Conservation (phyloP, 2,888 invertebrate genomes). For the Drosophila antonietae region DNA sequence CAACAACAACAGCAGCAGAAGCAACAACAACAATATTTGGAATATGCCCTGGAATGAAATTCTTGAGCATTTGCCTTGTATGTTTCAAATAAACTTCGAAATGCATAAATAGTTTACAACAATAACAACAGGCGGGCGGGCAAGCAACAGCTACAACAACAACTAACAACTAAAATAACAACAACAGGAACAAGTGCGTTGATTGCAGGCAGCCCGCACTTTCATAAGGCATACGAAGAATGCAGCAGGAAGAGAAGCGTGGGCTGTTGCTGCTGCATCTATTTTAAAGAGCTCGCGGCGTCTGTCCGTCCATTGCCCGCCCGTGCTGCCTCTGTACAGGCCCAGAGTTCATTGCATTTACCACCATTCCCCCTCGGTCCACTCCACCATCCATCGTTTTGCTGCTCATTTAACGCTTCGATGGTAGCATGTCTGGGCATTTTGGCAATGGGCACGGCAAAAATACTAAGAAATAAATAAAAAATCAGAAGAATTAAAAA, state of each 20-base stretch:
- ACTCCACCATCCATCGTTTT: not conserved
- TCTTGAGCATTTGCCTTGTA: conserved; percentile 47
- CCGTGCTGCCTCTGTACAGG: conserved; percentile 1
- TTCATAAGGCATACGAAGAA: conserved; percentile 27
- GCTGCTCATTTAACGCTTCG: conserved; percentile 57
- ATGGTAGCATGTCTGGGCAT: conserved; percentile 40
- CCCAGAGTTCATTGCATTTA: conserved; percentile 66
- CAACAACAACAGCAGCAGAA: conserved; percentile 22
- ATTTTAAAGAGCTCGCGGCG: conserved; percentile 63
- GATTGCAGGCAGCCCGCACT: conserved; percentile 70
- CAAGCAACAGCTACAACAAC: conserved; percentile 32
- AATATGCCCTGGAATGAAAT: conserved; percentile 63
- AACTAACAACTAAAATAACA: conserved; percentile 25
- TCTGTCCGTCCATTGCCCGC: conserved; percentile 38
- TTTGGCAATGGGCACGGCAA: conserved; percentile 33
- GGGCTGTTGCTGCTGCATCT: conserved; percentile 53
- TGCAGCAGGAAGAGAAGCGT: conserved; percentile 43
- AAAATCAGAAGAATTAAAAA: not conserved
- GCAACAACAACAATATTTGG: conserved; percentile 40
- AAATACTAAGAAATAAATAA: conserved; percentile 22
- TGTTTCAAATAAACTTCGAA: conserved; percentile 78
- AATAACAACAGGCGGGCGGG: conserved; percentile 56
- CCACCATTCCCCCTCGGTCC: not conserved
- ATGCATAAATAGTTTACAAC: conserved; percentile 79
- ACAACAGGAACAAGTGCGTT: conserved; percentile 76